Percentiles rank a stretch among this genome's conserved stretches.
phyloP scores from a whole-genome alignment of 2,888 invertebrate species.

The Microdon myrmicae region DNA sequence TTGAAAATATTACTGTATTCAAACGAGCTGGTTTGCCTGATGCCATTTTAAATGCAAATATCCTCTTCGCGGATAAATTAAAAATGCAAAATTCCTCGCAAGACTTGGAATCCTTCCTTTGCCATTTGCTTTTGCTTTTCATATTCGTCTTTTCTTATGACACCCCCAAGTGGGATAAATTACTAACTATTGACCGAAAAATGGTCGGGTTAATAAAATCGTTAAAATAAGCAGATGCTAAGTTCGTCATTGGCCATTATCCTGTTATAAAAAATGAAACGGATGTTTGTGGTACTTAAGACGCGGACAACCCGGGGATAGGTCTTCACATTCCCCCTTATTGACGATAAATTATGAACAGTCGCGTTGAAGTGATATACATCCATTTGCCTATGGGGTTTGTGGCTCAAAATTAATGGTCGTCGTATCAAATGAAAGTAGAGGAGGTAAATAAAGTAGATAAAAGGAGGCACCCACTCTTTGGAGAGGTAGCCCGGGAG shows the following conservation, averaged over 20 bases:
- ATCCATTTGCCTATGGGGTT: slow-evolving; percentile 31
- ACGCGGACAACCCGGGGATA: too few species aligned
- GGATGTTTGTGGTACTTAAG: too few species aligned
- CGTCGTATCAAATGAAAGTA: slow-evolving; percentile 6
- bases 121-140: too few species aligned
- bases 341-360: slow-evolving; percentile 43
- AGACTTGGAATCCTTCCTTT: too few species aligned
- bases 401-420: slow-evolving; percentile 19
- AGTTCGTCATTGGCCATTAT: slow-evolving; percentile 5
- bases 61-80: too few species aligned
- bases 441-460: slow-evolving; percentile 1
- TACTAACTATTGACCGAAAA: slow-evolving; percentile 48
- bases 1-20: too few species aligned
- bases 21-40: too few species aligned
- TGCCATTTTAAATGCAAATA: too few species aligned
- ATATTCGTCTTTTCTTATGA: too few species aligned
- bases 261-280: background rate
- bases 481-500: slow-evolving; percentile 18
- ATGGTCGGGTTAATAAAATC: slow-evolving; percentile 45
- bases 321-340: background rate
- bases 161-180: slow-evolving; percentile 49
- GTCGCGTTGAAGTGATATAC: slow-evolving; percentile 31
- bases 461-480: slow-evolving; percentile 11
- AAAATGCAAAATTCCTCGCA: too few species aligned
- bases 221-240: slow-evolving; percentile 30